Percentiles rank a stretch among this genome's conserved stretches.
Evolutionary conservation across 1,140 invertebrate genomes (phyloP).

Genomic region (Lysiphlebus fabarum): DNA sequence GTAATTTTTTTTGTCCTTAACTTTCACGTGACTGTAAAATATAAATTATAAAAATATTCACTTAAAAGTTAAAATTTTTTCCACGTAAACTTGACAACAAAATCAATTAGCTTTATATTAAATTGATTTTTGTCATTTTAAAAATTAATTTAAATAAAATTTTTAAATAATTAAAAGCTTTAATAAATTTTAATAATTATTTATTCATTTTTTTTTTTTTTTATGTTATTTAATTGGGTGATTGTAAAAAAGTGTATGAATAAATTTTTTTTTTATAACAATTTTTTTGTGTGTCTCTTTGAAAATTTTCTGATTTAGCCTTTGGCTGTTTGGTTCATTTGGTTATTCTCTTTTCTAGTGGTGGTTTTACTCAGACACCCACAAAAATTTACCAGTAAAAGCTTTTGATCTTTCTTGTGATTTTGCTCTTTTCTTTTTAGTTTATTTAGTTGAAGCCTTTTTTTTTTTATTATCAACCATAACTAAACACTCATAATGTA

Average conservation of each 20-base stretch:
- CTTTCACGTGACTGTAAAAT: background rate
- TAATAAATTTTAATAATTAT: no score
- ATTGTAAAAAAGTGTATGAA: background rate
- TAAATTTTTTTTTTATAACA: background rate
- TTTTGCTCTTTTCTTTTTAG: background rate
- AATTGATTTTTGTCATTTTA: no score
- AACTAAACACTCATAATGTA: background rate
- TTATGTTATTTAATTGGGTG: no score
- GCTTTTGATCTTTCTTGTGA: slow-evolving; percentile 19
- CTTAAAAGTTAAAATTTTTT: no score
- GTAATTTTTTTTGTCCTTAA: background rate
- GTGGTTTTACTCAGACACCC: slow-evolving; percentile 2
- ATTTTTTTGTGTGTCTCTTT: no score
- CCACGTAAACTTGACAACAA: no score
- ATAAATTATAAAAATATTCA: no score
- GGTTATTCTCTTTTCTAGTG: slow-evolving; percentile 23
- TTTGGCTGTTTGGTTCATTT: slow-evolving; percentile 42
- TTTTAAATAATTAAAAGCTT: no score
- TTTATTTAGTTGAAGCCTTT: background rate
- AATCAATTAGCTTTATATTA: no score
- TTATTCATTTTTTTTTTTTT: no score
- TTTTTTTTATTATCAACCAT: background rate
- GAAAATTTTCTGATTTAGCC: slow-evolving; percentile 28
- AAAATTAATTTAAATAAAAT: no score
- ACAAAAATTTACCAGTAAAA: slow-evolving; percentile 13